These are phyloP conservation scores for Eulimnadia texana DNA, from an alignment of 1,140 invertebrate genomes.

Conservation along the genomic window DNA sequence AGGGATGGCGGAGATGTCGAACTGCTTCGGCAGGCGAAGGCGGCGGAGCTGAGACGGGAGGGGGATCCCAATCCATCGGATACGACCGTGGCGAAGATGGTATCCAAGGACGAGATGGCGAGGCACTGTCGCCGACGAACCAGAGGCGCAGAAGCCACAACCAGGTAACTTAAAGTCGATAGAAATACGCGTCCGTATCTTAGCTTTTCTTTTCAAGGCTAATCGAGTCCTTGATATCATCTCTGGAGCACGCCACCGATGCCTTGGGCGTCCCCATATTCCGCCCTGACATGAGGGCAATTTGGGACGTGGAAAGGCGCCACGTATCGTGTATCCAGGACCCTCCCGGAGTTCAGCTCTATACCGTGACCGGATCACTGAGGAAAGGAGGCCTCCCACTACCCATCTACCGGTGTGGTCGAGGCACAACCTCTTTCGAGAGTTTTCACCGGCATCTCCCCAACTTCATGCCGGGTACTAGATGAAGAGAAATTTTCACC, in stretches of 20 bases:
- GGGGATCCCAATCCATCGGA: too few species aligned
- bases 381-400: not conserved
- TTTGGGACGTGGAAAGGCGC: not conserved
- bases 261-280: conserved; percentile 2
- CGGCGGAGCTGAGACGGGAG: not conserved
- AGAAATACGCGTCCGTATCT: too few species aligned
- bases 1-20: not conserved
- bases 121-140: too few species aligned
- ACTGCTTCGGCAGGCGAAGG: not conserved
- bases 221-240: not conserved
- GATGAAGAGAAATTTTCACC: too few species aligned
- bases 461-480: too few species aligned
- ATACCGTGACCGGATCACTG: too few species aligned
- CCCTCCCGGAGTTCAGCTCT: not conserved
- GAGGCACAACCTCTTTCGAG: not conserved
- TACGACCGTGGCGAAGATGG: too few species aligned
- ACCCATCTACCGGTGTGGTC: not conserved
- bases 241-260: not conserved
- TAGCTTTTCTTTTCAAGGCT: not conserved
- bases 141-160: too few species aligned
- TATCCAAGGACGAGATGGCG: too few species aligned
- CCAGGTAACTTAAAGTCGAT: too few species aligned
- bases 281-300: not conserved
- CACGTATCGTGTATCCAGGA: conserved; percentile 1
- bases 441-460: too few species aligned